phyloP scores from a whole-genome alignment of 2,797 vertebrate genomes.

The Paratrypauchen microcephalus region DNA sequence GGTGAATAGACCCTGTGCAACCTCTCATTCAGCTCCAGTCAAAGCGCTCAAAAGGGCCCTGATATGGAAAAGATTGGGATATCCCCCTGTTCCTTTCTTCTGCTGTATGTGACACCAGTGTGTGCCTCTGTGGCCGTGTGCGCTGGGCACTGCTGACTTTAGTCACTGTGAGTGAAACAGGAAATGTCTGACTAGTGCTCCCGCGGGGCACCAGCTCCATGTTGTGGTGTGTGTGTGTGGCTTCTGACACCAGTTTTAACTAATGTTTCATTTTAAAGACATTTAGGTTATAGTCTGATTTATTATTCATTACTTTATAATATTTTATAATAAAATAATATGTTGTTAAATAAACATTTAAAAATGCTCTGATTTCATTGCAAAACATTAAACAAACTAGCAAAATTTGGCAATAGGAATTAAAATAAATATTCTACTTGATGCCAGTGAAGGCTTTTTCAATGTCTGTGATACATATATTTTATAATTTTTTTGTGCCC shows the following conservation, averaged over 20 bases:
- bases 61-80: constrained; percentile 68
- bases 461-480: background rate
- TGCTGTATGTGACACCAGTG: constrained; percentile 37
- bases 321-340: background rate
- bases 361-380: background rate
- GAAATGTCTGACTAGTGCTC: constrained; percentile 68
- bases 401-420: background rate
- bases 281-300: background rate
- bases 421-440: background rate
- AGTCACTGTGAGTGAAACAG: constrained; percentile 69
- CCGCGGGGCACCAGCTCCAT: constrained; percentile 56
- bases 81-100: constrained; percentile 66
- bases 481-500: background rate
- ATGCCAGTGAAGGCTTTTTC: background rate
- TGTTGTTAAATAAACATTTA: background rate
- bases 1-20: constrained; percentile 61
- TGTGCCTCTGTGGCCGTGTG: constrained; percentile 51
- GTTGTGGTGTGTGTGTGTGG: constrained; percentile 56
- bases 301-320: background rate
- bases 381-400: background rate
- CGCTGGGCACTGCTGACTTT: constrained; percentile 62
- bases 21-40: constrained; percentile 59
- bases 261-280: background rate
- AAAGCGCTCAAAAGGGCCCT: constrained; percentile 54
- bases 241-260: background rate